These are phyloP conservation scores for Tethea ocularis DNA, from an alignment of 2,888 invertebrate species.

Conservation along the genomic window DNA sequence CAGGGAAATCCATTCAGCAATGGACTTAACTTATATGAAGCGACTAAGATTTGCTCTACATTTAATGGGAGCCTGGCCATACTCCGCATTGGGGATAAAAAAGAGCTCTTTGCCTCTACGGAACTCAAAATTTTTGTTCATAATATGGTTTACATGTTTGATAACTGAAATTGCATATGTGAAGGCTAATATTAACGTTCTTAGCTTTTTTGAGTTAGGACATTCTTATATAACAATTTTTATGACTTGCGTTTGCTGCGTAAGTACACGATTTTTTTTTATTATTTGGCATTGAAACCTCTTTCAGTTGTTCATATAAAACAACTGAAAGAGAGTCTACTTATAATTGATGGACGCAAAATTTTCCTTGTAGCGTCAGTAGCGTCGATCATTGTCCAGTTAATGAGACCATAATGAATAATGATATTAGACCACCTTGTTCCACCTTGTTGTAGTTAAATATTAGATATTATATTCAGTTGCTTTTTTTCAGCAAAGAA, in stretches of 20 bases:
- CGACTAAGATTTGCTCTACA: background rate
- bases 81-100: background rate
- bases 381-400: no score
- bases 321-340: no score
- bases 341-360: no score
- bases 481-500: background rate
- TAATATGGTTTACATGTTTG: conserved; percentile 22
- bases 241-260: background rate
- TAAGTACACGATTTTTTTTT: background rate
- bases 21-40: conserved; percentile 5
- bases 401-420: no score
- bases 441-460: no score
- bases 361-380: no score
- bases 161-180: conserved; percentile 24
- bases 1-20: background rate
- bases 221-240: background rate
- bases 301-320: no score
- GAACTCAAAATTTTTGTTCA: background rate
- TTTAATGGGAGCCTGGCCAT: conserved; percentile 1
- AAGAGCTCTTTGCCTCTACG: background rate
- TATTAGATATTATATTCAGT: background rate
- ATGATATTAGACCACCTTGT: no score
- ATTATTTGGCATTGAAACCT: no score
- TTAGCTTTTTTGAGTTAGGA: background rate
- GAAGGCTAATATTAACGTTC: background rate